Conservation (phyloP, 2,113 vertebrate genomes). For the Hippocampus zosterae region DNA sequence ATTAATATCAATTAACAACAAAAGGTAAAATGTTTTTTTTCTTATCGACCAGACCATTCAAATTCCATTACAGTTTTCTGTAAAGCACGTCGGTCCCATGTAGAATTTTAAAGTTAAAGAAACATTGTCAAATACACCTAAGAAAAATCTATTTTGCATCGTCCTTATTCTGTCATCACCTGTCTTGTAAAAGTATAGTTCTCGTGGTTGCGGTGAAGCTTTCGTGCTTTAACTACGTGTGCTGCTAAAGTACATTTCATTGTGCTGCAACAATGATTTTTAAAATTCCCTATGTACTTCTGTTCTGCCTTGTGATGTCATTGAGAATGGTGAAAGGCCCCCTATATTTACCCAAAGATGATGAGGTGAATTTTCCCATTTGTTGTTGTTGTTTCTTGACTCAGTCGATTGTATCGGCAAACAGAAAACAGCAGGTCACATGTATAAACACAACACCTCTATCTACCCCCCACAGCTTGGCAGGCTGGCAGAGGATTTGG, state of each 20-base stretch:
- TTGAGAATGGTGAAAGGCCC: background rate
- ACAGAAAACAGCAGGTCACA: constrained; percentile 8
- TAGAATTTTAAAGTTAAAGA: too few relatives aligned
- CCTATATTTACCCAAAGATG: background rate
- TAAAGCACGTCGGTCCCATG: too few relatives aligned
- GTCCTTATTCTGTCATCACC: background rate
- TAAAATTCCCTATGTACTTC: background rate
- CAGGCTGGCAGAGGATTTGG: constrained; percentile 25
- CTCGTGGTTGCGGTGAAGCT: background rate
- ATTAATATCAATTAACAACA: too few relatives aligned
- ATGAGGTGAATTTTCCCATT: background rate
- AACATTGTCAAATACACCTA: too few relatives aligned
- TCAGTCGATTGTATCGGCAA: constrained; percentile 14
- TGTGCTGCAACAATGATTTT: background rate
- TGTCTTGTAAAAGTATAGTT: background rate
- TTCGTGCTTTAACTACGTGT: background rate
- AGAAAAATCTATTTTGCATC: background rate
- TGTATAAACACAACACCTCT: constrained; percentile 24
- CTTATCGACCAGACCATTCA: too few relatives aligned
- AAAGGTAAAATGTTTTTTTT: too few relatives aligned
- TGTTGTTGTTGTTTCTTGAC: background rate
- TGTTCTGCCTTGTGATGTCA: too few relatives aligned
- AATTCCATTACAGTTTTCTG: too few relatives aligned
- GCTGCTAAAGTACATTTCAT: background rate
- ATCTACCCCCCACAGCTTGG: constrained; percentile 40